Evolutionary conservation across 2,797 vertebrate species (phyloP).

Genomic region (Nannoperca australis): DNA sequence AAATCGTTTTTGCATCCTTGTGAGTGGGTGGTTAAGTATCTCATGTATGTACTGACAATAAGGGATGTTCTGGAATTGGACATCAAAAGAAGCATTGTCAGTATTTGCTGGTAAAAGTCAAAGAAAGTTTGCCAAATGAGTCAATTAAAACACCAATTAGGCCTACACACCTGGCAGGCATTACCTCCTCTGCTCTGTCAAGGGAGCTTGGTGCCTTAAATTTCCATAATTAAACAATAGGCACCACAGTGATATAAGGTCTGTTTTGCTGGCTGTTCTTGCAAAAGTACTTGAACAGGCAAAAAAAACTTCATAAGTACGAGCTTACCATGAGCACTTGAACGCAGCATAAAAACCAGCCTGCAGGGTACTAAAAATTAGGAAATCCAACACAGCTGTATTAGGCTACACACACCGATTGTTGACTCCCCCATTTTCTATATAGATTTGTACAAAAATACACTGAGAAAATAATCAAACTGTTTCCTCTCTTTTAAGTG

Average conservation of each 20-base stretch:
- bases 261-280: conserved; percentile 48
- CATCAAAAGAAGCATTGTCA: conserved; percentile 45
- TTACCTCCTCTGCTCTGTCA: conserved; percentile 40
- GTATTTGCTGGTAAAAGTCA: conserved; percentile 64
- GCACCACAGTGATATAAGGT: conserved; percentile 67
- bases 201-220: conserved; percentile 52
- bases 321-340: conserved; percentile 75
- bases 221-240: conserved; percentile 53
- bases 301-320: conserved; percentile 45
- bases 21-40: conserved; percentile 20
- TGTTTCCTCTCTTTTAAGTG: conserved; percentile 99
- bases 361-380: conserved; percentile 92
- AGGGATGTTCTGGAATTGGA: conserved; percentile 27
- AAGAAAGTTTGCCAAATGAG: conserved; percentile 34
- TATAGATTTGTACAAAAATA: conserved; percentile 99
- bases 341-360: conserved; percentile 92
- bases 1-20: conserved; percentile 44
- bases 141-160: conserved; percentile 29
- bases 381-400: conserved; percentile 98
- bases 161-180: conserved; percentile 29
- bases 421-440: conserved; percentile 95
- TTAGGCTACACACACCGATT: conserved; percentile 92
- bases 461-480: conserved; percentile 99
- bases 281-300: conserved; percentile 43
- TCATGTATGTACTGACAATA: conserved; percentile 36